Evolutionary conservation across 2,888 invertebrate species (phyloP).

Genomic region (Choristoneura rosaceana): DNA sequence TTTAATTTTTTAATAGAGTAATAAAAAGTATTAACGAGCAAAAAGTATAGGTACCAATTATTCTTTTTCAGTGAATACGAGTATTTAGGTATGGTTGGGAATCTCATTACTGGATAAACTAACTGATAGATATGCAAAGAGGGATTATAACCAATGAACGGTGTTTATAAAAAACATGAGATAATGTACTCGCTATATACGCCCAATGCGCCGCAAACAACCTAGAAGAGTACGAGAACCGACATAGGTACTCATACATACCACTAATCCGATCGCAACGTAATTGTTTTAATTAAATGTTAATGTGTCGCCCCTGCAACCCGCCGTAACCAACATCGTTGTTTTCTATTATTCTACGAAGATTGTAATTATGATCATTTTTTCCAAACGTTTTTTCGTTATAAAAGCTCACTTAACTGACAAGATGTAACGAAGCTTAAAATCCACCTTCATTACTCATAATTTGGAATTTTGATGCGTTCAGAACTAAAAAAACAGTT

Average conservation of each 20-base stretch:
- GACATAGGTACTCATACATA: constrained; percentile 47
- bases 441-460: constrained; percentile 78
- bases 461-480: constrained; percentile 71
- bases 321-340: constrained; percentile 44
- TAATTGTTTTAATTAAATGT: constrained; percentile 57
- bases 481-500: constrained; percentile 67
- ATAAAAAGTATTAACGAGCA: no score
- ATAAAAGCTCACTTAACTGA: constrained; percentile 64
- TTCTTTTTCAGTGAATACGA: no score
- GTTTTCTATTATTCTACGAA: constrained; percentile 58
- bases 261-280: constrained; percentile 46
- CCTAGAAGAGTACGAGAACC: background rate
- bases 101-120: no score
- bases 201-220: background rate
- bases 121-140: no score
- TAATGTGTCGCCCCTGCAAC: constrained; percentile 45
- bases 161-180: background rate
- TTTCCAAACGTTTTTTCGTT: constrained; percentile 56
- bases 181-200: background rate
- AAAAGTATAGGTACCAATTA: no score
- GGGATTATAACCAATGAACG: background rate
- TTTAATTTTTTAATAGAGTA: no score
- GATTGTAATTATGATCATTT: constrained; percentile 58
- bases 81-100: no score
- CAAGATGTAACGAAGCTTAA: constrained; percentile 78